These are phyloP conservation scores for Cremastinae sp. DNA, from an alignment of 2,888 invertebrate species.

Conservation along the genomic window DNA sequence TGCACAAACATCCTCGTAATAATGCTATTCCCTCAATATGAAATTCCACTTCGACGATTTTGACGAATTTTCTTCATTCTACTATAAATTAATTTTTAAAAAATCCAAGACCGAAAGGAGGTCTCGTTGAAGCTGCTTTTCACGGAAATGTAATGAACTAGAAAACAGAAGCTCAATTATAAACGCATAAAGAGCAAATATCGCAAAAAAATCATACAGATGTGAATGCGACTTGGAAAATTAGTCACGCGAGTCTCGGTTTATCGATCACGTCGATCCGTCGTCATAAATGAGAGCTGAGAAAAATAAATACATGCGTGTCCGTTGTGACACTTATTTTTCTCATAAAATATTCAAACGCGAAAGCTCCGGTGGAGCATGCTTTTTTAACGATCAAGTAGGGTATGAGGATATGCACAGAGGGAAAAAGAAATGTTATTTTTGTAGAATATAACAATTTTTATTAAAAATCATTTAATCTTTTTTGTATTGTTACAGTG, in stretches of 20 bases:
- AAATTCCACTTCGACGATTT: constrained; percentile 2
- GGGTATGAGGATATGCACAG: background rate
- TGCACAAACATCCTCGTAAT: background rate
- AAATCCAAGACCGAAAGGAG: too few relatives aligned
- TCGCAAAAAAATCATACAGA: too few relatives aligned
- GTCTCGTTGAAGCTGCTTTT: too few relatives aligned
- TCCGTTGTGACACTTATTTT: background rate
- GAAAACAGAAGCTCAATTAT: too few relatives aligned
- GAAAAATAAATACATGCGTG: constrained; percentile 3
- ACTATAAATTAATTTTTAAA: too few relatives aligned
- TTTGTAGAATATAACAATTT: background rate
- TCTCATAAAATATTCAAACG: constrained; percentile 47
- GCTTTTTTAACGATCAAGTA: constrained; percentile 37
- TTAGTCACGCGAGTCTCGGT: constrained; percentile 26
- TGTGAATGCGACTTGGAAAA: too few relatives aligned
- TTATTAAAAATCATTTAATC: background rate
- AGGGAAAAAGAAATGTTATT: background rate
- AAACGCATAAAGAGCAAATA: too few relatives aligned
- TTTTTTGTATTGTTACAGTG: constrained; percentile 60
- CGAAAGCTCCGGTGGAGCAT: constrained; percentile 10
- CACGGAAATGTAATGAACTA: too few relatives aligned
- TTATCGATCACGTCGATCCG: constrained; percentile 48
- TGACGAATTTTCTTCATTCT: too few relatives aligned
- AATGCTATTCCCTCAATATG: constrained; percentile 13
- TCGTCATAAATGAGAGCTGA: constrained; percentile 20